Evolutionary conservation across 2,888 invertebrate genomes (phyloP), one percentile per base, ranked within the genome.

Genomic region (Anoplius nigerrimus): DNA sequence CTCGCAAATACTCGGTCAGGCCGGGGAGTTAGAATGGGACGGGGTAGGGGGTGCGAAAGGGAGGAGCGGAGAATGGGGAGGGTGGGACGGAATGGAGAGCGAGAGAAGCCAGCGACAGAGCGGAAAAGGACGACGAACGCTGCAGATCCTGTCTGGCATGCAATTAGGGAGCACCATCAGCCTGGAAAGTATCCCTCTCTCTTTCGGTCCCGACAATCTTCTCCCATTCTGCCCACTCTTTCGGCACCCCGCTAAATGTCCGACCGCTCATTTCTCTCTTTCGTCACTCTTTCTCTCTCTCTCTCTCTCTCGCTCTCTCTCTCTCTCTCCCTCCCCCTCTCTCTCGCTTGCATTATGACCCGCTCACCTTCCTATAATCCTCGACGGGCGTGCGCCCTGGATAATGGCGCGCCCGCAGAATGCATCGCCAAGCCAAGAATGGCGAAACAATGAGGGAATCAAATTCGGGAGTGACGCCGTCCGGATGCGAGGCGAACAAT

Each of bases 141-240:
- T 71, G 79, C 79, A 78, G 80, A 78, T 76, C 67, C 74, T 74
- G 74, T 75, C 74, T 74, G 80, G 78, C 76, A 80, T 80, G 80
- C 80, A 80, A 80, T 80, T 80, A 80, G 78, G 70, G 71, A 74
- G 65, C 62, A 75, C 70, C 76, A 72, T 75, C 66, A 66, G 53
- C 61, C 59, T 63, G 63, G 63, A 69, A 69, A 77, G 74, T 70
- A 75, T 76, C 48, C 75, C 75, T 64, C 62, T 6, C 53, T 53
- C 16, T 15, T 2, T 56, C 46, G 16, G 21, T 18, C 34, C 52
- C 34, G 54, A 59, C 55, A 16, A 48, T 13, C 55, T 27, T 56
- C 59, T 46, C 62, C 62, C 52, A 54, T 46, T 59, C 16, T 42
- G 46, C 54, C 18, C 43, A 16, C 20, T 27, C 15, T 57, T 2